phyloP scores from a whole-genome alignment of 2,888 invertebrate species.

The Ametastegia equiseti region DNA sequence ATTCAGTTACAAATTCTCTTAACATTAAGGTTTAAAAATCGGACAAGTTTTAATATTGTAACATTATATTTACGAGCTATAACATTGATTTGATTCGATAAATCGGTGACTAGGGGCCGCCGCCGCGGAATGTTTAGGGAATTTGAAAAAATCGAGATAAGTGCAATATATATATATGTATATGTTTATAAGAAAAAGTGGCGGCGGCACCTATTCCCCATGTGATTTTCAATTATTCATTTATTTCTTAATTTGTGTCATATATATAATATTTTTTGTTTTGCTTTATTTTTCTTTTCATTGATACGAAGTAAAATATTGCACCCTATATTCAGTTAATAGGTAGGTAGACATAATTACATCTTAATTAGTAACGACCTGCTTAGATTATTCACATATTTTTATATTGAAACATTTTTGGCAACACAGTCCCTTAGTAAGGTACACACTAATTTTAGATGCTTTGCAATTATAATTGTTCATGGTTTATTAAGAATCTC shows the following conservation, averaged over 20 bases:
- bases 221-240: constrained; percentile 32
- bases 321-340: constrained; percentile 40
- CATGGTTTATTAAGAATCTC: not conserved
- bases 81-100: constrained; percentile 46
- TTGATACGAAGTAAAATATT: constrained; percentile 45
- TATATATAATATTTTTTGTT: not conserved
- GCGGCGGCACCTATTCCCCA: constrained; percentile 38
- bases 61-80: constrained; percentile 46
- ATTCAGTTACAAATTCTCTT: constrained; percentile 46
- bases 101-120: constrained; percentile 32
- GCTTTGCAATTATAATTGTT: constrained; percentile 32
- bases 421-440: constrained; percentile 38
- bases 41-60: constrained; percentile 34
- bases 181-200: constrained; percentile 35
- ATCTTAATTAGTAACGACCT: constrained; percentile 39
- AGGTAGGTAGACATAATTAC: constrained; percentile 47
- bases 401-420: constrained; percentile 46
- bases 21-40: constrained; percentile 44
- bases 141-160: constrained; percentile 31
- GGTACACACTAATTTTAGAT: constrained; percentile 43
- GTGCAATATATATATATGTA: constrained; percentile 30
- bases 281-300: not conserved
- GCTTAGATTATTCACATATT: constrained; percentile 33
- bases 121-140: constrained; percentile 34
- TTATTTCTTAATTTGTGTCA: constrained; percentile 29